Conservation (phyloP, 2,113 vertebrate genomes). For the Hiodon tergisus region DNA sequence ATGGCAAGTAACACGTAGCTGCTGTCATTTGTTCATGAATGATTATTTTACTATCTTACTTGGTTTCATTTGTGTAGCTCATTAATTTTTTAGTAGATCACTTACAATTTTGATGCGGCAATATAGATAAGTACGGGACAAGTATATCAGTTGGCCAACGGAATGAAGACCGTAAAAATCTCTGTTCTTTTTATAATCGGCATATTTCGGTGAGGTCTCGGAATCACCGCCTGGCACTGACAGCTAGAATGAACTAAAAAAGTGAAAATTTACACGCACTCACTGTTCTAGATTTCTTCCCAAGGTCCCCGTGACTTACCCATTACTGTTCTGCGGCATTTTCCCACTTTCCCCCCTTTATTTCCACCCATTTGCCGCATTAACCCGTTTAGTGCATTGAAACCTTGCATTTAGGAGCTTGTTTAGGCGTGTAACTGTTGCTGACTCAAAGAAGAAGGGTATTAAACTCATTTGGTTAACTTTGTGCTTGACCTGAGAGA, state of each 20-base stretch:
- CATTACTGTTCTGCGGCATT: constrained; percentile 35
- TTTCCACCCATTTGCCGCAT: constrained; percentile 51
- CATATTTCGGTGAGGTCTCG: constrained; percentile 3
- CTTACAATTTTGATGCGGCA: not conserved
- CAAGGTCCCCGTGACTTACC: constrained; percentile 34
- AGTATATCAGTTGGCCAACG: not conserved
- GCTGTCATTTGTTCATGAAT: not conserved
- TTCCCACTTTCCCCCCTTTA: constrained; percentile 41
- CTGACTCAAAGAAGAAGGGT: constrained; percentile 73
- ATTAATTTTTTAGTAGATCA: not conserved
- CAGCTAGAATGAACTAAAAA: constrained; percentile 19
- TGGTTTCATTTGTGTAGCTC: no score
- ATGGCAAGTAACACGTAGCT: no score
- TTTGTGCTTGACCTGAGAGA: constrained; percentile 93
- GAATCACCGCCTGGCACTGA: constrained; percentile 9
- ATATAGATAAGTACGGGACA: not conserved
- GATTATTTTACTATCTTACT: not conserved
- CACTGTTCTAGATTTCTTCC: constrained; percentile 28
- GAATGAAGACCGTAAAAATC: constrained; percentile 20
- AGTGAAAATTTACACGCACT: constrained; percentile 19
- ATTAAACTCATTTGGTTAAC: constrained; percentile 98
- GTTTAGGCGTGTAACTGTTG: constrained; percentile 73
- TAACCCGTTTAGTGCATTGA: constrained; percentile 41
- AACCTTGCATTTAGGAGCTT: constrained; percentile 50
- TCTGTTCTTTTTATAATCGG: constrained; percentile 12